Evolutionary conservation across 1,140 invertebrate species (phyloP), one percentile per base, ranked within the genome.

Genomic region (Acromyrmex charruanus): DNA sequence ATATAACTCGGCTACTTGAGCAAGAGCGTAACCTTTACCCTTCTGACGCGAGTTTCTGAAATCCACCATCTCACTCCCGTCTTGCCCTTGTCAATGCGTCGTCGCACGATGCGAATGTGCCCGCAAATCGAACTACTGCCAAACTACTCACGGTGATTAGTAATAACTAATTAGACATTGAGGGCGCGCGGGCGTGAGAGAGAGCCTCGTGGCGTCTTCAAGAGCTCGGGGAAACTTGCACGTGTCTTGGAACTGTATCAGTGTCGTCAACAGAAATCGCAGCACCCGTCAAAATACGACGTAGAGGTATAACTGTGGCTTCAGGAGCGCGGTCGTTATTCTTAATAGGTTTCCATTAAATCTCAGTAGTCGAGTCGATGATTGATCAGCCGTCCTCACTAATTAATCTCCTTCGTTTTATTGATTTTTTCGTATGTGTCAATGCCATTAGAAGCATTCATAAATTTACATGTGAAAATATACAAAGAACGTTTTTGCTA

Each of bases 121-220:
- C 6, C n/a, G 77, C 81, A 86, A 84, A 91, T 91, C 88, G 91
- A 90, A 85, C 80, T 84, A 91, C 86, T 85, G 71, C 58, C 82
- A 25, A 91, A 91, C 90, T 91, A 90, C 90, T 90, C 82, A 58
- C 53, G 66, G 86, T 84, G 89, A 91, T 91, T 91, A 90, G 91
- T 86, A 90, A 91, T 91, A 90, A 91, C 86, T 91, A 91, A 91
- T 91, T 91, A 91, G 82, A 84, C 77, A 88, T 87, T 72, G 49
- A 88, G 79, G 79, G 69, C 55, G 51, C n/a, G 63, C 2, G 39
- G 58, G 63, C 21, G 71, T 44, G 39, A 51, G 55, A 51, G 14
- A 51, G 14, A 25, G 35, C 16, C 14, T 39, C 74, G 16, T 77
- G 55, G 58, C 31, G 31, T 1, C 21, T 55, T 51, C 28, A 55